Evolutionary conservation across 2,113 vertebrate species (phyloP), one percentile per base, ranked within the genome.

Genomic region (Carassius carassius): DNA sequence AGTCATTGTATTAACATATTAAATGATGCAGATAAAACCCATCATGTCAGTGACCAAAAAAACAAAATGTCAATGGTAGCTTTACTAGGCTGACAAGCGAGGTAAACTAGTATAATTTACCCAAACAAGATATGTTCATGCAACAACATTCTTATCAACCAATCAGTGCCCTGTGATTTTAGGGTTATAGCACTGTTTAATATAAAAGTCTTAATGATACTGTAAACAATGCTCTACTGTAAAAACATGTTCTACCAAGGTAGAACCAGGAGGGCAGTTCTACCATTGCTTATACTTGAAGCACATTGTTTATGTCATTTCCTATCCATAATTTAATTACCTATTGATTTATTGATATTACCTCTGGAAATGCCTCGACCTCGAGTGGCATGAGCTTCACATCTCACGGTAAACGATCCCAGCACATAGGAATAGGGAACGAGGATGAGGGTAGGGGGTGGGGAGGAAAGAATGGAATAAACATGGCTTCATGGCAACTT

Each of bases 321-420:
- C 74, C 44, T 32, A 19, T 47, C 17, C 37, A 77, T 29, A 79
- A 74, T 65, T 75, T 17, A 77, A 80, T 78, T 35, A 32, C n/a
- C 78, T 23, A 47, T 58, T 54, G 80, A 82, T 79, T 63, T 63
- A 82, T 23, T 56, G 44, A 65, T n/a, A 85, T 85, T 72, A 65
- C 72, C 56, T 74, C 29, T 29, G 29, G 23, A 37, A 35, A 69
- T 10, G 56, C 58, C 29, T 32, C 70, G 72, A 63, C 78, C 29
- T 80, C 6, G 21, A 12, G n/a, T 67, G 49, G 41, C 16, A 4
- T 25, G 62, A 67, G 17, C 25, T 9, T 70, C 60, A 35, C n/a
- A 58, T 54, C 37, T 82, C 65, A 72, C 29, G 8, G 37, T 81
- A 81, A 81, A 25, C 73, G 54, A 85, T 41, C 79, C 1, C n/a